phyloP scores from a whole-genome alignment of 2,888 invertebrate genomes.

The Cryptops parisi region DNA sequence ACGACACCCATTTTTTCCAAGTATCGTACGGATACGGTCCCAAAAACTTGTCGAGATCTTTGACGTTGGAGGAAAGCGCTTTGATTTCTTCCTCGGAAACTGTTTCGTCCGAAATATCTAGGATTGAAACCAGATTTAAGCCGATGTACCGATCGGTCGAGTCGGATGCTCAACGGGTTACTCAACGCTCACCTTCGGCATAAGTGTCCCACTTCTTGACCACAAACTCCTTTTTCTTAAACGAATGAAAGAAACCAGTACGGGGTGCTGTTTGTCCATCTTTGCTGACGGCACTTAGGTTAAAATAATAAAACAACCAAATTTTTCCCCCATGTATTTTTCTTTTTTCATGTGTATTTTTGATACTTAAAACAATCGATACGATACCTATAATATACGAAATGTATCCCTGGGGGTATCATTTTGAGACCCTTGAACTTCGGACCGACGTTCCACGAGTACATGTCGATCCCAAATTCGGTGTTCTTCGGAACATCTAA shows the following conservation, averaged over 20 bases:
- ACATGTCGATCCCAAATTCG: constrained; percentile 92
- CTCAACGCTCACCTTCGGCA: constrained; percentile 45
- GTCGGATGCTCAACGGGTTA: no score
- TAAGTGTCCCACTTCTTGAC: constrained; percentile 73
- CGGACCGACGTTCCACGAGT: constrained; percentile 75
- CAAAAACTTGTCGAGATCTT: constrained; percentile 57
- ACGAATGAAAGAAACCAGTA: constrained; percentile 73
- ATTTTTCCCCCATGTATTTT: no score
- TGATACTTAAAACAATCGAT: background rate
- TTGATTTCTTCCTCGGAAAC: constrained; percentile 47
- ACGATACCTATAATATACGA: constrained; percentile 65
- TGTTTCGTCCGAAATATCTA: constrained; percentile 30
- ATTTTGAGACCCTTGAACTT: constrained; percentile 93
- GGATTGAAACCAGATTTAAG: constrained; percentile 19
- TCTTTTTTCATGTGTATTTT: no score
- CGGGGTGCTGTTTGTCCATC: constrained; percentile 50
- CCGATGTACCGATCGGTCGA: no score
- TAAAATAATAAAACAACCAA: no score
- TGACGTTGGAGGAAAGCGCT: constrained; percentile 49
- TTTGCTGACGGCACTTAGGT: constrained; percentile 40
- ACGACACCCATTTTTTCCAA: constrained; percentile 68
- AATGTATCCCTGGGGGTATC: constrained; percentile 95
- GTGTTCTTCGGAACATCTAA: constrained; percentile 75
- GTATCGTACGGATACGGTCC: constrained; percentile 86
- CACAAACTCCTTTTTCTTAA: constrained; percentile 64